A percentile compares a stretch with the other conserved stretches of the same genome.
Evolutionary conservation across 1,140 invertebrate genomes (phyloP).

Genomic region (Luehdorfia chinensis): DNA sequence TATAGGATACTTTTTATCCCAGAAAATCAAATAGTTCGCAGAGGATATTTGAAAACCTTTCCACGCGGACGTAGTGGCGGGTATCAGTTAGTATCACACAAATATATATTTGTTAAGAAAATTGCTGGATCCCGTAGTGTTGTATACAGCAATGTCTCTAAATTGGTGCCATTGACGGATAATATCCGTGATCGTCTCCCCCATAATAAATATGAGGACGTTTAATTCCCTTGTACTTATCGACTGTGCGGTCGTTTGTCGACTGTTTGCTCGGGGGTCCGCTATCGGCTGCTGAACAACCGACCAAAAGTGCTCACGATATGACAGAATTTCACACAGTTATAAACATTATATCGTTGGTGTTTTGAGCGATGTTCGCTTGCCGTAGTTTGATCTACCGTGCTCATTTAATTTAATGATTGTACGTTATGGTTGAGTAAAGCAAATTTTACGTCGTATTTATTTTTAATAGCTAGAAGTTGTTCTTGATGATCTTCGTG

Average conservation of each 20-base stretch:
- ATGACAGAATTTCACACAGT: not conserved
- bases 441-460: constrained; percentile 14
- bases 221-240: constrained; percentile 31
- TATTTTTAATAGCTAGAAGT: constrained; percentile 11
- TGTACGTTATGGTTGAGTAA: constrained; percentile 11
- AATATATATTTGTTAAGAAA: too few relatives aligned
- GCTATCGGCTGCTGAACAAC: constrained; percentile 8
- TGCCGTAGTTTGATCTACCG: not conserved
- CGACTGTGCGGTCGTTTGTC: constrained; percentile 26
- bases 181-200: constrained; percentile 26
- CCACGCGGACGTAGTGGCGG: too few relatives aligned
- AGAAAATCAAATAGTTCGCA: too few relatives aligned
- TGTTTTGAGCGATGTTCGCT: not conserved
- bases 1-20: too few relatives aligned
- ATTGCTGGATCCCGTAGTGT: constrained; percentile 12
- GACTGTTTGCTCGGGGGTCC: constrained; percentile 1
- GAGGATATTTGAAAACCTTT: too few relatives aligned
- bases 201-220: constrained; percentile 37
- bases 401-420: constrained; percentile 13
- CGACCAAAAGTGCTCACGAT: constrained; percentile 5
- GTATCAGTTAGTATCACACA: too few relatives aligned
- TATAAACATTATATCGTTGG: not conserved
- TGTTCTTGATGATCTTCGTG: constrained; percentile 5
- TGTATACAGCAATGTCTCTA: constrained; percentile 27
- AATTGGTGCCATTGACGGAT: constrained; percentile 34